A percentile compares a stretch with the other conserved stretches of the same genome.
Evolutionary conservation across 2,888 invertebrate species (phyloP).

Genomic region (Acanthoscelides obtectus): DNA sequence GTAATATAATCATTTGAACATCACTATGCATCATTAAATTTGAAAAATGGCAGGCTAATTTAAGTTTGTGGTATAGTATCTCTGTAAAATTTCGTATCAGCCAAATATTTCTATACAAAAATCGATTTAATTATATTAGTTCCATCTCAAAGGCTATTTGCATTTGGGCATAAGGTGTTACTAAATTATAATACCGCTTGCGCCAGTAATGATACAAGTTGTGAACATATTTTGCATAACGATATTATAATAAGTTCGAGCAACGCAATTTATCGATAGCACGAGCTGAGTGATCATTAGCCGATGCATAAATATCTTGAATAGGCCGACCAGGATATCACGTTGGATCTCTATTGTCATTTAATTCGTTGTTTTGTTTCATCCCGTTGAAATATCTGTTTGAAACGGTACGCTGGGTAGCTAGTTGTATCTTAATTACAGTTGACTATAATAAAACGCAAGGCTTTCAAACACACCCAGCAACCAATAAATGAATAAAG

Average conservation of each 20-base stretch:
- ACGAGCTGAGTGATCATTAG: not conserved
- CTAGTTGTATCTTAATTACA: not conserved
- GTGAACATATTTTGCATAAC: not conserved
- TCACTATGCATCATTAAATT: too few relatives aligned
- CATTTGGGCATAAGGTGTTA: not conserved
- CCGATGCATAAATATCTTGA: not conserved
- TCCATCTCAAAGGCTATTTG: not conserved
- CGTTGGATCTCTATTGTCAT: not conserved
- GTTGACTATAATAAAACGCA: not conserved
- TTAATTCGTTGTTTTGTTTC: not conserved
- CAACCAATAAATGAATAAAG: too few relatives aligned
- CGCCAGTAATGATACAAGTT: not conserved
- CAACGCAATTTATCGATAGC: not conserved
- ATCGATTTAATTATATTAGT: not conserved
- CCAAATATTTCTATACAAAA: not conserved
- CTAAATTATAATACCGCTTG: not conserved
- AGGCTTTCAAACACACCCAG: too few relatives aligned
- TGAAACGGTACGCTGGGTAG: not conserved
- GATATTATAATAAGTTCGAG: not conserved
- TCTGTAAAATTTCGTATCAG: not conserved
- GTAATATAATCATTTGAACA: too few relatives aligned
- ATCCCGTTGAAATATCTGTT: not conserved
- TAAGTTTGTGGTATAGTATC: too few relatives aligned
- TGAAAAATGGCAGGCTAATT: too few relatives aligned
- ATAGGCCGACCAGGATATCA: not conserved